phyloP scores from a whole-genome alignment of 2,888 invertebrate genomes.

The Atrina japonica region DNA sequence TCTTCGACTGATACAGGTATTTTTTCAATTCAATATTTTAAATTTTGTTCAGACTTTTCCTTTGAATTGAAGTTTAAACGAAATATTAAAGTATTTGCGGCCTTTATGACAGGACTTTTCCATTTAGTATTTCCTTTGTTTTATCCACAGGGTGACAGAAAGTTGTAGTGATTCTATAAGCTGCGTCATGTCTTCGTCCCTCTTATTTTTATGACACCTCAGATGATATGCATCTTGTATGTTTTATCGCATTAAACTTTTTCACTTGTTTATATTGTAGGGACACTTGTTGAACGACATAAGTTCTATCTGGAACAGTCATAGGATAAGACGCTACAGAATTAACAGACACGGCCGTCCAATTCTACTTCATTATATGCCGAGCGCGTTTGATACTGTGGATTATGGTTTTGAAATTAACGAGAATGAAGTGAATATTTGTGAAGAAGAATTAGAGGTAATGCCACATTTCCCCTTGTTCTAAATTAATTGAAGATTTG shows the following conservation, averaged over 20 bases:
- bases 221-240: too few species aligned
- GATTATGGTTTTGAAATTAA: slow-evolving; percentile 17
- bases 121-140: too few species aligned
- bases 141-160: too few species aligned
- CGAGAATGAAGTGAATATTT: slow-evolving; percentile 16
- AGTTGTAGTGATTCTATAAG: too few species aligned
- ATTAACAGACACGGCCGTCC: neutral
- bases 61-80: too few species aligned
- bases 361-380: slow-evolving; percentile 18
- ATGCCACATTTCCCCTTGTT: slow-evolving; percentile 12
- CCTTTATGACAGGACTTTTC: too few species aligned
- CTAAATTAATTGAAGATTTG: slow-evolving; percentile 11
- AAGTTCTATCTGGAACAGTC: slow-evolving; percentile 23
- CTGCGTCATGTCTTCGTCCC: too few species aligned
- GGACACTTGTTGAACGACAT: slow-evolving; percentile 11
- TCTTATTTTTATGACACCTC: too few species aligned
- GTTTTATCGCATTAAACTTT: too few species aligned
- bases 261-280: neutral
- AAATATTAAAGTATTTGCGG: too few species aligned
- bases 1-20: slow-evolving; percentile 49
- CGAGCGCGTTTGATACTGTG: slow-evolving; percentile 3
- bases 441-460: slow-evolving; percentile 8
- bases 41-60: too few species aligned
- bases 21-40: slow-evolving; percentile 15
- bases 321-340: slow-evolving; percentile 12